A percentile compares a stretch with the other conserved stretches of the same genome.
Conservation (phyloP, 2,797 vertebrate genomes). For the Xyrichtys novacula region DNA sequence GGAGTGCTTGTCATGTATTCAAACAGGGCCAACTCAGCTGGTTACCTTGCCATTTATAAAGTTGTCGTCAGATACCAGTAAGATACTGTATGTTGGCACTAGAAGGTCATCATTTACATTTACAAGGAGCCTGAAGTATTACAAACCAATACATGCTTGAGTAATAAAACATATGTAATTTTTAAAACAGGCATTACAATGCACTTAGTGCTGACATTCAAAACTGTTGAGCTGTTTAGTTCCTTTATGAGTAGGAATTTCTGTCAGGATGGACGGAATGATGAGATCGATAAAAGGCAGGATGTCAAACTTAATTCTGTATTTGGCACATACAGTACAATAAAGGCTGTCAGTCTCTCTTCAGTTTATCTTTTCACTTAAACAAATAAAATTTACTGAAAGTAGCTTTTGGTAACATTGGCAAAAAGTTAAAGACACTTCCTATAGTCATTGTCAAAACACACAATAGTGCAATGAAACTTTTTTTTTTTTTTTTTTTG, state of each 20-base stretch:
- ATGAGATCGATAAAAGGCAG: slow-evolving; percentile 57
- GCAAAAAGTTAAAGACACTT: slow-evolving; percentile 78
- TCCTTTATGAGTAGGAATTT: slow-evolving; percentile 74
- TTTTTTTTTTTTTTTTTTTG: slow-evolving; percentile 57
- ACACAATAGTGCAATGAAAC: slow-evolving; percentile 79
- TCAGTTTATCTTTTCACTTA: slow-evolving; percentile 57
- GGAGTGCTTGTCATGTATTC: slow-evolving; percentile 62
- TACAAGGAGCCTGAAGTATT: slow-evolving; percentile 85
- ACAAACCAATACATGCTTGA: slow-evolving; percentile 86
- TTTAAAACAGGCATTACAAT: slow-evolving; percentile 86
- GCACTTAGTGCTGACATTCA: slow-evolving; percentile 88
- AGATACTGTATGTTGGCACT: slow-evolving; percentile 84
- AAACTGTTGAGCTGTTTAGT: slow-evolving; percentile 82
- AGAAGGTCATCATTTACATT: slow-evolving; percentile 83
- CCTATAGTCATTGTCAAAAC: slow-evolving; percentile 76
- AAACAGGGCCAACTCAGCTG: slow-evolving; percentile 73
- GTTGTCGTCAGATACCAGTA: slow-evolving; percentile 79
- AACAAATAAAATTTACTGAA: slow-evolving; percentile 62
- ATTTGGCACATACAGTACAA: slow-evolving; percentile 75
- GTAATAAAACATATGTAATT: slow-evolving; percentile 83
- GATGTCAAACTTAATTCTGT: slow-evolving; percentile 61
- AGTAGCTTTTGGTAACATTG: slow-evolving; percentile 80
- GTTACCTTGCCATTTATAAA: slow-evolving; percentile 77
- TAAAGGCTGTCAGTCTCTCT: slow-evolving; percentile 77
- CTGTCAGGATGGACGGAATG: slow-evolving; percentile 73